Percentiles rank a stretch among this genome's conserved stretches.
Evolutionary conservation across 2,113 vertebrate genomes (phyloP).

Genomic region (Spermophilus dauricus): DNA sequence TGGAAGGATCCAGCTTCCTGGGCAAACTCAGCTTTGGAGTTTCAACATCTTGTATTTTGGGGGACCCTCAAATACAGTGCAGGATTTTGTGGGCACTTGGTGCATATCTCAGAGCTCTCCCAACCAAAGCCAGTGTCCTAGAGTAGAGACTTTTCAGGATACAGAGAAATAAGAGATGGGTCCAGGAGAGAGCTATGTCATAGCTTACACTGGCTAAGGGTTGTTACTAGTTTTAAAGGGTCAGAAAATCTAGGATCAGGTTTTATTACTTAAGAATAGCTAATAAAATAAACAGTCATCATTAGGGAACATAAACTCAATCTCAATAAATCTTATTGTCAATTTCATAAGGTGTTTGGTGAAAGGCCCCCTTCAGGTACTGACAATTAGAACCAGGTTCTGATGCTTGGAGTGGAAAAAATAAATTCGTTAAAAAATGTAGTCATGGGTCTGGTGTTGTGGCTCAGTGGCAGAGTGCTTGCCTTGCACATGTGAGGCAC

Average conservation of each 20-base stretch:
- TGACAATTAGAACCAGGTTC: neutral
- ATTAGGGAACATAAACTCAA: neutral
- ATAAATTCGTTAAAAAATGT: neutral
- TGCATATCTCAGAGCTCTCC: neutral
- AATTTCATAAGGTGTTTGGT: neutral
- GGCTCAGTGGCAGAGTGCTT: no score
- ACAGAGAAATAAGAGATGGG: neutral
- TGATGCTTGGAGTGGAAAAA: neutral
- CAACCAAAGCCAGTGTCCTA: neutral
- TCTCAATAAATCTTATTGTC: neutral
- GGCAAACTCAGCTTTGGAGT: neutral
- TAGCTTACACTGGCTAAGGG: neutral
- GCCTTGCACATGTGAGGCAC: no score
- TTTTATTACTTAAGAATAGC: constrained; percentile 15
- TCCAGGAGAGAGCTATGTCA: neutral
- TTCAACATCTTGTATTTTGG: neutral
- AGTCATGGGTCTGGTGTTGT: neutral
- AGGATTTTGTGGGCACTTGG: neutral
- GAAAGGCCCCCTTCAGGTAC: neutral
- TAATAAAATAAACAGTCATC: constrained; percentile 22
- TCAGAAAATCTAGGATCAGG: neutral
- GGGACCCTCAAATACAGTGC: neutral
- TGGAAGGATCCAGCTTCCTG: neutral
- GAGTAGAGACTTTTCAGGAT: neutral
- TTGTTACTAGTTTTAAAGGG: neutral